Evolutionary conservation across 2,888 invertebrate genomes (phyloP).

Genomic region (Leptodirus hochenwartii): DNA sequence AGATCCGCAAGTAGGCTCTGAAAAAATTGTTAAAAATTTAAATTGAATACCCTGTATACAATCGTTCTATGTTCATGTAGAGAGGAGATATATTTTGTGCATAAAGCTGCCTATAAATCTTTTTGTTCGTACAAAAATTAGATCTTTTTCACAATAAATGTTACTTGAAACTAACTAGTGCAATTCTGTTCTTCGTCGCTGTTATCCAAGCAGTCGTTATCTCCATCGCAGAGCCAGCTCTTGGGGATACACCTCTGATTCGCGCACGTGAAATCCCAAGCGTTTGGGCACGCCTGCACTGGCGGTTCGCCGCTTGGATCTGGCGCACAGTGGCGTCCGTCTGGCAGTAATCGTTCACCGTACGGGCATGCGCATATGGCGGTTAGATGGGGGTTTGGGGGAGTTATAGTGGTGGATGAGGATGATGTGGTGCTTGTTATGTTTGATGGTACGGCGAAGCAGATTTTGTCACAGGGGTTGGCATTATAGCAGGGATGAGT

Average conservation of each 20-base stretch:
- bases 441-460: slow-evolving; percentile 72
- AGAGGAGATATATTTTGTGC: slow-evolving; percentile 7
- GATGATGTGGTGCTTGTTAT: no score
- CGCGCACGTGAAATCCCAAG: slow-evolving; percentile 86
- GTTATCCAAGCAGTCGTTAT: slow-evolving; percentile 89
- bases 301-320: slow-evolving; percentile 80
- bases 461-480: slow-evolving; percentile 88
- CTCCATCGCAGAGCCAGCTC: slow-evolving; percentile 92
- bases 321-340: slow-evolving; percentile 50
- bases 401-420: slow-evolving; percentile 26
- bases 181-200: slow-evolving; percentile 92
- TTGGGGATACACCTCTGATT: slow-evolving; percentile 85
- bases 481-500: slow-evolving; percentile 67
- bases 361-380: slow-evolving; percentile 83
- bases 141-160: no score
- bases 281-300: slow-evolving; percentile 72
- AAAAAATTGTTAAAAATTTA: slow-evolving; percentile 11
- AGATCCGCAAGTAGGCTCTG: slow-evolving; percentile 75
- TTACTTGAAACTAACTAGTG: slow-evolving; percentile 48
- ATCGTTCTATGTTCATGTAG: not conserved
- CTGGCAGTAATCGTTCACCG: slow-evolving; percentile 61
- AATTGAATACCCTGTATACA: slow-evolving; percentile 5
- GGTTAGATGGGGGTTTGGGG: slow-evolving; percentile 32
- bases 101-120: slow-evolving; percentile 6
- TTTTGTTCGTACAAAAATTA: no score